Evolutionary conservation across 2,888 invertebrate genomes (phyloP).

Genomic region (Hesperia comma): DNA sequence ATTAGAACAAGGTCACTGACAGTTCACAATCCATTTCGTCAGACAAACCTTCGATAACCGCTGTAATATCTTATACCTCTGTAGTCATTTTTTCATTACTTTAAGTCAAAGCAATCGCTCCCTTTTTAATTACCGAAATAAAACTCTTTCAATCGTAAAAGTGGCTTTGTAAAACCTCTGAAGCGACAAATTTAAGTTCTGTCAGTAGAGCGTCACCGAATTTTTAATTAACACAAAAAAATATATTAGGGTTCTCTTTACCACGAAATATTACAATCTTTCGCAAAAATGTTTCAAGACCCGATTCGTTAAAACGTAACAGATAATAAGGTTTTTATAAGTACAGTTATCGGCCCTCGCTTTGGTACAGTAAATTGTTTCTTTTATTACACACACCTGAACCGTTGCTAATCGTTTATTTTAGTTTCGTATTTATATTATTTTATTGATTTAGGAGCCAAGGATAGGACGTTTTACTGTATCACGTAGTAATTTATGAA

Average conservation of each 20-base stretch:
- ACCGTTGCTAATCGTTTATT: too few relatives aligned
- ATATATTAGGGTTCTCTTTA: not conserved
- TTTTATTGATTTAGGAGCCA: too few relatives aligned
- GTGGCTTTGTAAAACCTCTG: conserved; percentile 14
- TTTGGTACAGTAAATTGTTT: too few relatives aligned
- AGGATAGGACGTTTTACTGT: too few relatives aligned
- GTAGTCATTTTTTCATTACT: too few relatives aligned
- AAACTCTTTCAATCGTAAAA: conserved; percentile 22
- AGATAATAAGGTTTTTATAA: conserved; percentile 12
- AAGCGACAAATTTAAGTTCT: conserved; percentile 2
- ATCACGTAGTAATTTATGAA: too few relatives aligned
- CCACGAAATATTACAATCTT: conserved; percentile 16
- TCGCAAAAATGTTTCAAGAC: not conserved
- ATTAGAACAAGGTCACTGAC: too few relatives aligned
- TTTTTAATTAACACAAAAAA: conserved; percentile 20
- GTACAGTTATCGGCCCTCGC: not conserved
- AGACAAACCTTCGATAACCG: too few relatives aligned
- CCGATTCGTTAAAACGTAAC: not conserved
- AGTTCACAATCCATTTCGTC: too few relatives aligned
- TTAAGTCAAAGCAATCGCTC: not conserved
- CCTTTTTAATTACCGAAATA: conserved; percentile 19
- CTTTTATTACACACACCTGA: too few relatives aligned
- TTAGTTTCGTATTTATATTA: too few relatives aligned
- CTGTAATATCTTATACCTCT: too few relatives aligned
- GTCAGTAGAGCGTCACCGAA: conserved; percentile 3